phyloP scores from a whole-genome alignment of 2,888 invertebrate species.

The Campoplex nolae region DNA sequence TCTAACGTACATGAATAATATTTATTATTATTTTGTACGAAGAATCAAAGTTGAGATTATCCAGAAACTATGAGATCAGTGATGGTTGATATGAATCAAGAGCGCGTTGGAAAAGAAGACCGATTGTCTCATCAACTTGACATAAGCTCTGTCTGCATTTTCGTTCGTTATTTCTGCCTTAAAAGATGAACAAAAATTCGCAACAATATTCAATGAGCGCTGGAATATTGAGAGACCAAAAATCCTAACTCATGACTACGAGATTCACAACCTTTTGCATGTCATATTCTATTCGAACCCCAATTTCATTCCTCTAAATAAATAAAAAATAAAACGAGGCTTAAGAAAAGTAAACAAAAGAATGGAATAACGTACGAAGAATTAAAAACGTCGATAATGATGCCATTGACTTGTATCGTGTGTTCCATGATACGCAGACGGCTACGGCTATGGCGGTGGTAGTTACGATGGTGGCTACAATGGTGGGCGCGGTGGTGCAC shows the following conservation, averaged over 20 bases:
- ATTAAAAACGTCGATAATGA: conserved; percentile 74
- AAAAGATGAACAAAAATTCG: not conserved
- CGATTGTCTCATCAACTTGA: conserved; percentile 28
- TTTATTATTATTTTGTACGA: not conserved
- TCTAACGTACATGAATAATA: conserved; percentile 5
- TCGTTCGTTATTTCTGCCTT: conserved; percentile 31
- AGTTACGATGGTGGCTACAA: conserved; percentile 95
- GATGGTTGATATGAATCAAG: not conserved
- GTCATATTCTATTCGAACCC: conserved; percentile 1
- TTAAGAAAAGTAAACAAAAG: conserved; percentile 29
- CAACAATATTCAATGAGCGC: not conserved
- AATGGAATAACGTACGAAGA: conserved; percentile 48
- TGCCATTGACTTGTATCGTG: conserved; percentile 80
- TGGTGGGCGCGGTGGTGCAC: conserved; percentile 94
- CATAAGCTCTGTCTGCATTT: conserved; percentile 46
- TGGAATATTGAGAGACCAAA: not conserved
- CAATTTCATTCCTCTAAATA: not conserved
- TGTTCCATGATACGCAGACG: conserved; percentile 86
- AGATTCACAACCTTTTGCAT: conserved; percentile 2
- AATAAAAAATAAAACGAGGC: not conserved
- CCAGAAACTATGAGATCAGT: not conserved
- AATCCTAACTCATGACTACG: not conserved
- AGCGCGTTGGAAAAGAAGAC: not conserved
- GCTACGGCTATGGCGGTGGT: conserved; percentile 94
- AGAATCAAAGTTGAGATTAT: not conserved